phyloP scores from a whole-genome alignment of 2,113 vertebrate species.

The Neogale vison region DNA sequence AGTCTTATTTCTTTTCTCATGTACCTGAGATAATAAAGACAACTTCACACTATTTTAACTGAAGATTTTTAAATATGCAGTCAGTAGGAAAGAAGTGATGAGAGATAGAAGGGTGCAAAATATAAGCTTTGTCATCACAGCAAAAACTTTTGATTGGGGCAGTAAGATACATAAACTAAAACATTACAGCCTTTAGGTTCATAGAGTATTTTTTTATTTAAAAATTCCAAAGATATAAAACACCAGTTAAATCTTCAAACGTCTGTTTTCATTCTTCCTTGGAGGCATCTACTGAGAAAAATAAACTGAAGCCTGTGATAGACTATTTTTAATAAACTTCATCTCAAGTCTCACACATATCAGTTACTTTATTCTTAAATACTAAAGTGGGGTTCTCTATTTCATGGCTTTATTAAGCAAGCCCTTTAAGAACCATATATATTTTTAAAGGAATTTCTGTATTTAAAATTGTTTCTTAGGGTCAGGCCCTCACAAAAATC shows the following conservation, averaged over 20 bases:
- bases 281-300: slow-evolving; percentile 46
- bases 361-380: slow-evolving; percentile 44
- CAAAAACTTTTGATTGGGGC: not conserved
- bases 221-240: slow-evolving; percentile 31
- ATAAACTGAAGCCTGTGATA: slow-evolving; percentile 28
- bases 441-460: slow-evolving; percentile 14
- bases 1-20: slow-evolving; percentile 11
- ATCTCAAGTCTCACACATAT: slow-evolving; percentile 18
- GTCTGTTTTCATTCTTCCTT: slow-evolving; percentile 46
- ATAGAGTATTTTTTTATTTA: slow-evolving; percentile 29
- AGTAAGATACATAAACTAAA: not conserved
- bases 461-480: not conserved
- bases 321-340: slow-evolving; percentile 37
- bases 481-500: not conserved
- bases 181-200: not conserved
- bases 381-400: not conserved
- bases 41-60: not conserved
- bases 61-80: not conserved
- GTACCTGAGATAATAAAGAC: not conserved
- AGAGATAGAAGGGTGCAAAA: not conserved
- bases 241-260: slow-evolving; percentile 35
- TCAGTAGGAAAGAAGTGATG: not conserved
- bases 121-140: not conserved
- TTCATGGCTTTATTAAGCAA: not conserved
- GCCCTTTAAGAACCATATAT: not conserved